Evolutionary conservation across 1,140 invertebrate species (phyloP).

Genomic region (Ruditapes philippinarum): DNA sequence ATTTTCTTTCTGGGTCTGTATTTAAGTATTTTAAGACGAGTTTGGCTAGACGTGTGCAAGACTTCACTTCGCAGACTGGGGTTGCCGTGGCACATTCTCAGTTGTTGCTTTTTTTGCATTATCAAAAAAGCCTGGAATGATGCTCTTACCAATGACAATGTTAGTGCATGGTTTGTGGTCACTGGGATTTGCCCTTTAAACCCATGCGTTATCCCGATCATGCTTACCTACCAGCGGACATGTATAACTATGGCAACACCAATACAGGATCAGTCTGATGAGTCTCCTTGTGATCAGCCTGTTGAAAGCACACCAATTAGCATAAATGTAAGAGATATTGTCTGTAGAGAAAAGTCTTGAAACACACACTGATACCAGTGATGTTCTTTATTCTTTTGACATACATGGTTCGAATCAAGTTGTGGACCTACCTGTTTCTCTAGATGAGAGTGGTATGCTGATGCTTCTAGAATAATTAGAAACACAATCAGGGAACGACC

Average conservation of each 20-base stretch:
- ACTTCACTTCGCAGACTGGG: conserved; percentile 40
- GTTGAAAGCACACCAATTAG: background rate
- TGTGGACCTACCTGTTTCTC: conserved; percentile 2
- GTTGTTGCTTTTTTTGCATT: no score
- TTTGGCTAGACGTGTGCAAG: conserved; percentile 26
- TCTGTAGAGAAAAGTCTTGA: no score
- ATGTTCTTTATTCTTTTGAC: background rate
- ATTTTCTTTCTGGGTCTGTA: background rate
- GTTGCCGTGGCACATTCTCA: no score
- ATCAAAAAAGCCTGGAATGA: no score
- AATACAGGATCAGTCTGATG: background rate
- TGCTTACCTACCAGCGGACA: conserved; percentile 4
- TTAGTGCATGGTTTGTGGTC: no score
- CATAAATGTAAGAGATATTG: background rate
- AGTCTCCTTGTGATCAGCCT: background rate
- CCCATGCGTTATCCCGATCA: conserved; percentile 39
- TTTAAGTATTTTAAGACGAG: conserved; percentile 55
- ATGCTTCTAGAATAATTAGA: background rate
- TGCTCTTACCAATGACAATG: no score
- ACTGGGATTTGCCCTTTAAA: conserved; percentile 46
- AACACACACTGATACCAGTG: background rate
- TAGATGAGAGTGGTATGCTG: background rate
- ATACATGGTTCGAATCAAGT: background rate
- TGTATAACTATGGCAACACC: background rate
- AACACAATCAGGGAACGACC: background rate